Evolutionary conservation across 2,888 invertebrate species (phyloP), one percentile per base, ranked within the genome.

Genomic region (Phengaris arion): DNA sequence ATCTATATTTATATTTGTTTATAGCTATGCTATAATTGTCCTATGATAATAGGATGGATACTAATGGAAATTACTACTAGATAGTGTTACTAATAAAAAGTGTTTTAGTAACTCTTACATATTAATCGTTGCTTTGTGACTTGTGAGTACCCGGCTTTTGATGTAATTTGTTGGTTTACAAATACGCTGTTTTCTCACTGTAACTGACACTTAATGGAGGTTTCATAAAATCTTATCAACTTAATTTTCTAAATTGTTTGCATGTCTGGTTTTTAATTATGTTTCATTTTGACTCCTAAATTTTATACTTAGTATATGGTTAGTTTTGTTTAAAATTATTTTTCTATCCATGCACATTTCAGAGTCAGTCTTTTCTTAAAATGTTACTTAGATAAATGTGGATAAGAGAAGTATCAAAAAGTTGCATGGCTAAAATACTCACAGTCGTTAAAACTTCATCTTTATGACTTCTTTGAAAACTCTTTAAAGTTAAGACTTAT

Each of bases 211-310:
- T 64, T 64, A 13, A 12, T 6, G 35, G 64, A 64, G 64, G 64
- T 64, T 35, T 64, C 35, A 13, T 64, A 13, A 64, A 45, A 64
- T 64, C 64, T 64, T 64, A 64, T 35, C 52, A 52, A 52, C 64
- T 64, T 64, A 64, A 35, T 35, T 64, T 64, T 35, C 35, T 64
- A 12, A 64, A 64, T 64, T 64, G 64, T 12, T 35, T 35, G 13
- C 13, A 64, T 35, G 35, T 64, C 13, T 59, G 2, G 6, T 35
- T 64, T 64, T 35, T 35, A 64, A 64, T 35, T 10, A 13, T 6
- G 13, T 35, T 2, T 35, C 35, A 12, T 12, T 10, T 64, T 12
- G 35, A 3, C 12, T 64, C 12, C 35, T 10, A 10, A 6, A 3
- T 22, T 22, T 59, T 8, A 12, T 7, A 22, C 22, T 22, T 22